A percentile compares a stretch with the other conserved stretches of the same genome.
Evolutionary conservation across 2,113 vertebrate species (phyloP).

Genomic region (Todiramphus saurophagus): DNA sequence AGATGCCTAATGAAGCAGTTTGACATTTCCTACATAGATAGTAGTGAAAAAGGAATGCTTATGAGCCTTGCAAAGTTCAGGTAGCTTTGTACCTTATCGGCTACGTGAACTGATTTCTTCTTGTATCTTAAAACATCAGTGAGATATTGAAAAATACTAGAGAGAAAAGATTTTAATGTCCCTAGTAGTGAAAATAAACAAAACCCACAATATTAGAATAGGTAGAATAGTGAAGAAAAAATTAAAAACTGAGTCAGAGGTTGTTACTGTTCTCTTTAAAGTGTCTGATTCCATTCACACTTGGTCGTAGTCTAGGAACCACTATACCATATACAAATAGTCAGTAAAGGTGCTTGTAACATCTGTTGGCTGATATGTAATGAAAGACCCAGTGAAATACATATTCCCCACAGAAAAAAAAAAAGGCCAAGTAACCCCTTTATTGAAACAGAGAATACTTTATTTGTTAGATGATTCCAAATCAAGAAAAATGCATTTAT

Average conservation of each 20-base stretch:
- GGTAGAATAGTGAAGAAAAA: background rate
- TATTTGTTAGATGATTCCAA: too few relatives aligned
- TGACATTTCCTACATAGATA: background rate
- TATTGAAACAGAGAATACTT: too few relatives aligned
- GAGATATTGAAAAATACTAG: background rate
- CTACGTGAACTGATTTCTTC: background rate
- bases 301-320: background rate
- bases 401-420: background rate
- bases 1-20: background rate
- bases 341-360: background rate
- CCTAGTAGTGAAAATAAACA: background rate
- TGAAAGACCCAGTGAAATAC: background rate
- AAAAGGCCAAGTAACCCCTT: background rate
- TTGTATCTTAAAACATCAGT: background rate
- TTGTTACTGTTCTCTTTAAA: background rate
- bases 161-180: background rate
- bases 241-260: background rate
- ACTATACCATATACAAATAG: background rate
- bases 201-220: background rate
- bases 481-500: too few relatives aligned
- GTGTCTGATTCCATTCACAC: background rate
- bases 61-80: background rate
- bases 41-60: background rate
- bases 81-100: rapidly evolving
- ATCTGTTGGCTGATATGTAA: background rate